Conservation (phyloP, 2,113 vertebrate genomes). For the Gadus chalcogrammus region DNA sequence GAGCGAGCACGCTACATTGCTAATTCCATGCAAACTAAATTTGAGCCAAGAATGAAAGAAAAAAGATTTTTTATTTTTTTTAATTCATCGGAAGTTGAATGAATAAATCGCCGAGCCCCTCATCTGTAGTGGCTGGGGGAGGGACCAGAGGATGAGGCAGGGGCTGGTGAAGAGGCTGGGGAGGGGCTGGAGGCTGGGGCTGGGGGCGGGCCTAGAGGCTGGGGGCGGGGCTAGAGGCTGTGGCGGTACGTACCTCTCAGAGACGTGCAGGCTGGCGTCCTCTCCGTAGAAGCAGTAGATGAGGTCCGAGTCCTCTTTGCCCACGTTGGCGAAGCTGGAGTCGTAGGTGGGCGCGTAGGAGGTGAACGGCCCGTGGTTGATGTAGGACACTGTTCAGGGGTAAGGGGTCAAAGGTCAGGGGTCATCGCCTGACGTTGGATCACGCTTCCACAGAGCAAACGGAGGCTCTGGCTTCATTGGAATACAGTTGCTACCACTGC, state of each 20-base stretch:
- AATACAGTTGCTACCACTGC: no score
- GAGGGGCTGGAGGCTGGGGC: no score
- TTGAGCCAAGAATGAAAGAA: no score
- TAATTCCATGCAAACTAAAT: not conserved
- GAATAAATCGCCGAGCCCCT: not conserved
- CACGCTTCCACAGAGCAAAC: no score
- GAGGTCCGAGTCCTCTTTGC: slow-evolving; percentile 94
- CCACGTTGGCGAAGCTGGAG: slow-evolving; percentile 93
- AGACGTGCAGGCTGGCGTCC: slow-evolving; percentile 78
- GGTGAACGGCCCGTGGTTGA: slow-evolving; percentile 93
- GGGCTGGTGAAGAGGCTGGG: no score
- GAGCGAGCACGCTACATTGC: no score
- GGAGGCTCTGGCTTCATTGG: no score
- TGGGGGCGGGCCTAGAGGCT: not conserved
- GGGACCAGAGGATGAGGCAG: no score
- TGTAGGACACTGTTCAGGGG: slow-evolving; percentile 81
- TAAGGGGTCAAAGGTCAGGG: not conserved
- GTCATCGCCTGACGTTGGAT: no score
- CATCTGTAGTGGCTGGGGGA: not conserved
- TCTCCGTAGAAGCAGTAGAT: slow-evolving; percentile 89
- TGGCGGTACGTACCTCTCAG: slow-evolving; percentile 79
- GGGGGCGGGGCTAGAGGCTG: not conserved
- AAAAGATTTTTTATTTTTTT: no score
- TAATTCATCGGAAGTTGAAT: not conserved
- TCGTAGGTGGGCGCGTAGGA: slow-evolving; percentile 93